Conservation (phyloP, 2,113 vertebrate species). For the Ia io region DNA sequence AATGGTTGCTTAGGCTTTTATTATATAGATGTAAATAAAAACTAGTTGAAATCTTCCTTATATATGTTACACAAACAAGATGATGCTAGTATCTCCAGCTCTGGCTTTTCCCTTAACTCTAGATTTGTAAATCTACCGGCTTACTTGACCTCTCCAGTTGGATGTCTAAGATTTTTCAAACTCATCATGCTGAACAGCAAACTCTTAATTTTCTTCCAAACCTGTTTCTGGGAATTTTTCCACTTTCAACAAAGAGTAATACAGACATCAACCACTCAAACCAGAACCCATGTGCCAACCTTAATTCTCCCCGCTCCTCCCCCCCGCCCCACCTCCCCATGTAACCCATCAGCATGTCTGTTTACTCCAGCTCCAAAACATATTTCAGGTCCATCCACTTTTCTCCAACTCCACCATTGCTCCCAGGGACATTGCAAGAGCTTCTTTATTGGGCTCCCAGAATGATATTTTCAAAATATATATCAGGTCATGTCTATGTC, state of each 20-base stretch:
- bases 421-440: neutral
- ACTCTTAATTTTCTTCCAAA: neutral
- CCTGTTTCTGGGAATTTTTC: neutral
- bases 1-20: too few species aligned
- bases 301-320: neutral
- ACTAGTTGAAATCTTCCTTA: neutral
- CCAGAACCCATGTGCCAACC: neutral
- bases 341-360: neutral
- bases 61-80: neutral
- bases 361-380: neutral
- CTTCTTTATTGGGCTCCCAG: neutral
- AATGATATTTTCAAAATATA: neutral
- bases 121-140: neutral
- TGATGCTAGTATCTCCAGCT: neutral
- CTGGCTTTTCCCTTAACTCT: neutral
- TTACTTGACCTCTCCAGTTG: neutral
- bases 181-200: neutral
- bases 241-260: neutral
- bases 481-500: neutral
- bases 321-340: neutral
- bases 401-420: neutral
- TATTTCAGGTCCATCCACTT: neutral
- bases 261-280: neutral
- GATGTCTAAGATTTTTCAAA: slow-evolving; percentile 1
- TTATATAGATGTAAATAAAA: neutral